phyloP scores from a whole-genome alignment of 2,113 vertebrate species.

The Sterna hirundo region DNA sequence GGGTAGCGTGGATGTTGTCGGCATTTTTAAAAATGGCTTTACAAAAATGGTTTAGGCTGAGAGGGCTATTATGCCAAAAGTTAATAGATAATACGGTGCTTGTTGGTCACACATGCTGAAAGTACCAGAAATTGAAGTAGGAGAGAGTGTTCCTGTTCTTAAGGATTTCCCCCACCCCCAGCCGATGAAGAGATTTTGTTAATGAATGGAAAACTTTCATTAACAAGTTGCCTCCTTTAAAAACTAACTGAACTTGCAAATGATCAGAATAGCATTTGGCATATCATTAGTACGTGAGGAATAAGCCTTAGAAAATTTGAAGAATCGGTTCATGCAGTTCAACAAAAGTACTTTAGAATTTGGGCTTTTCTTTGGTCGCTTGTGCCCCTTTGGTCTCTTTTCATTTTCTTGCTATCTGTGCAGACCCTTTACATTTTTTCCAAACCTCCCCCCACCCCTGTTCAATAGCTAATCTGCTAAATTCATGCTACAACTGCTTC shows the following conservation, averaged over 20 bases:
- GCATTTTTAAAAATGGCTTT: neutral
- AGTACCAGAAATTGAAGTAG: conserved; percentile 8
- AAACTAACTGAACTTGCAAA: conserved; percentile 62
- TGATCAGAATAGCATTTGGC: conserved; percentile 46
- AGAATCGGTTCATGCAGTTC: conserved; percentile 53
- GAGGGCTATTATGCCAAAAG: neutral
- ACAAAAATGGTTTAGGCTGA: neutral
- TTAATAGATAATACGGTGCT: conserved; percentile 19
- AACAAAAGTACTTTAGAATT: conserved; percentile 68
- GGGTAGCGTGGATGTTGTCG: neutral
- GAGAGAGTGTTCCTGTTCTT: conserved; percentile 22
- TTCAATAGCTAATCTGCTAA: conserved; percentile 91
- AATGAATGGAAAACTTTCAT: conserved; percentile 67
- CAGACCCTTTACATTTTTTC: conserved; percentile 52
- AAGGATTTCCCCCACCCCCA: conserved; percentile 7
- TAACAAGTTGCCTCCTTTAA: conserved; percentile 60
- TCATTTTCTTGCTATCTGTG: conserved; percentile 53
- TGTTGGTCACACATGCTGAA: conserved; percentile 35
- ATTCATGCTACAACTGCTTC: conserved; percentile 85
- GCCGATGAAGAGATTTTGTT: conserved; percentile 31
- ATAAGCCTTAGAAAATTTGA: conserved; percentile 60
- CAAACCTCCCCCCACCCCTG: conserved; percentile 31
- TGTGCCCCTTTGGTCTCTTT: conserved; percentile 53
- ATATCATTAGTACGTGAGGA: conserved; percentile 51
- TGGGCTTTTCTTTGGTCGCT: conserved; percentile 43